Base-by-base conservation (phyloP, 2,797 vertebrate genomes). In the Synaphobranchus kaupii region DNA sequence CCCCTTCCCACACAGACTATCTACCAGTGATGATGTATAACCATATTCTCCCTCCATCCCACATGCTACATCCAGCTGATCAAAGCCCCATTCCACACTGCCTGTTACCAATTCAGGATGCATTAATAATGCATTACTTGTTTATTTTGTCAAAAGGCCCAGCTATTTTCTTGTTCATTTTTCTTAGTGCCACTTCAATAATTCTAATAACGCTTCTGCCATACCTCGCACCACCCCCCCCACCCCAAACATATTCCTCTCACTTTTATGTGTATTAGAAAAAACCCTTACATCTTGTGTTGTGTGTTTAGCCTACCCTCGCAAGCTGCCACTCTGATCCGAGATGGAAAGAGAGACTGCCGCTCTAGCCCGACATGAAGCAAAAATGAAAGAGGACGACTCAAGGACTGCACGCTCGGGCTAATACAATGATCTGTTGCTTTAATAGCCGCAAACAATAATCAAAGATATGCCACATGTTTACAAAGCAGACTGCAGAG, bases 391-490 rank as follows among this genome's bases (percentile, higher is more conserved):
- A 44, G 22, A 63, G 73, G 54, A 81, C 12, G 4, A 78, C 54
- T 25, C 20, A 28, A 20, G 39, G n/a, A 52, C 28, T 31, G 48
- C 25, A 47, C 39, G 50, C 52, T 28, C 28, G n/a, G 34, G 73
- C 34, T 86, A 80, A 81, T 81, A 54, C 52, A 86, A 78, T 60
- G 60, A 47, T 44, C 34, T 47, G 34, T 2, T 63, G 20, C 73
- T 73, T 81, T 86, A 81, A 86, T 86, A 86, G 60, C 80, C 20
- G 47, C 80, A 52, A 82, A 82, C 44, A 82, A 52, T 52, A 82
- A 82, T 82, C 80, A 82, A 82, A 82, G 44, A 52, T n/a, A 82
- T 25, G 80, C 80, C 80, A 39, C 13, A 47, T 82, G 80, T 82
- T 82, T 82, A 52, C 80, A 82, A 52, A 82, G 25, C 78, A 48